Percentiles rank a stretch among this genome's conserved stretches.
phyloP scores from a whole-genome alignment of 2,113 vertebrate genomes.

The Cacatua alba region DNA sequence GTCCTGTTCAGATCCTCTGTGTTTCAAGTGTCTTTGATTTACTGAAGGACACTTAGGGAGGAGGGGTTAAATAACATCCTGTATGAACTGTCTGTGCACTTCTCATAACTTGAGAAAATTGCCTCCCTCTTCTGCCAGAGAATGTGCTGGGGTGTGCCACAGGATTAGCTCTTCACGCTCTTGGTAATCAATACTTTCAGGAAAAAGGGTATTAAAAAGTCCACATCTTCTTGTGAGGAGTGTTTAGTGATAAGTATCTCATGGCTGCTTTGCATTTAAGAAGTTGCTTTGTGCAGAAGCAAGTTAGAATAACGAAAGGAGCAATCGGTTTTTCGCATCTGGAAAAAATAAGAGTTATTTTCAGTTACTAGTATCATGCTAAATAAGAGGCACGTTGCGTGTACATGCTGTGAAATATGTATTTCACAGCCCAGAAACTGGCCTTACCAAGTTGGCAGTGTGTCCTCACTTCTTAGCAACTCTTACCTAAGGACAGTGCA shows the following conservation, averaged over 20 bases:
- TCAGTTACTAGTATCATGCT: background rate
- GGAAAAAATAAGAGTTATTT: background rate
- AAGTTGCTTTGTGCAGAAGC: background rate
- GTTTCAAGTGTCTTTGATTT: background rate
- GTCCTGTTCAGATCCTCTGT: background rate
- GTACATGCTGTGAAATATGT: rapidly evolving
- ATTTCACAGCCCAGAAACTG: rapidly evolving
- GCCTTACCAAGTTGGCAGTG: background rate
- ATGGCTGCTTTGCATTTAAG: background rate
- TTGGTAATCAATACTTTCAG: background rate
- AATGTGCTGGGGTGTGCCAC: background rate
- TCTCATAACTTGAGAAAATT: background rate
- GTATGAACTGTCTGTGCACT: rapidly evolving
- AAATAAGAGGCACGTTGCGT: background rate
- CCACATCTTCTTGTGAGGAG: background rate
- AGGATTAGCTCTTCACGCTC: rapidly evolving
- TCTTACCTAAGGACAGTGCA: background rate
- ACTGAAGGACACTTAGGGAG: background rate
- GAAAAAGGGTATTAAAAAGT: background rate
- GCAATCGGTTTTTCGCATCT: background rate
- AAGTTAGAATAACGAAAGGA: background rate
- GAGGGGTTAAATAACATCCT: background rate
- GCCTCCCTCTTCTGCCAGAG: background rate
- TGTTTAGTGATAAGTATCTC: background rate
- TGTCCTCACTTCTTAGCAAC: background rate